Evolutionary conservation across 2,797 vertebrate species (phyloP).

Genomic region (Danio jaintianensis): DNA sequence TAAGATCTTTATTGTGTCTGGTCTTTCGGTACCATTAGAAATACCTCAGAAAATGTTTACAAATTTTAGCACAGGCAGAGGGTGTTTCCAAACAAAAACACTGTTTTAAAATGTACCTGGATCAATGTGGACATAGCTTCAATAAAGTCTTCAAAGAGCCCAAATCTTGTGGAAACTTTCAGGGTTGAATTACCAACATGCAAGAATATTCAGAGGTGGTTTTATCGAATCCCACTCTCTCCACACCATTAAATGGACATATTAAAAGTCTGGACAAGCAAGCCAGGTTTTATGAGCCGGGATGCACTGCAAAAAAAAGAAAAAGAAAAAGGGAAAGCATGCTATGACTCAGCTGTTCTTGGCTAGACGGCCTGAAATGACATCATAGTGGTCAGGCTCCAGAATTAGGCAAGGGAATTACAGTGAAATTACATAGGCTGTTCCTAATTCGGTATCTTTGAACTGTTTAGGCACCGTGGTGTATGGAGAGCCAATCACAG

Average conservation of each 20-base stretch:
- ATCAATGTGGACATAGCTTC: too few species aligned
- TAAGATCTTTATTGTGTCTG: too few species aligned
- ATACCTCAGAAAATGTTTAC: too few species aligned
- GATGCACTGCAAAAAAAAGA: slow-evolving; percentile 9
- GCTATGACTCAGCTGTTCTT: slow-evolving; percentile 47
- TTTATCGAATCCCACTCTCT: slow-evolving; percentile 10
- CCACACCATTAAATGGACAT: not conserved
- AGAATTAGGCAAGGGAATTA: slow-evolving; percentile 34
- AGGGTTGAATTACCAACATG: slow-evolving; percentile 7
- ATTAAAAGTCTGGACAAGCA: not conserved
- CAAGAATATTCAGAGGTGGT: slow-evolving; percentile 12
- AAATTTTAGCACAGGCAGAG: too few species aligned
- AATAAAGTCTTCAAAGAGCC: not conserved
- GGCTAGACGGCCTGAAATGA: slow-evolving; percentile 18
- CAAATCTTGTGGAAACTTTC: slow-evolving; percentile 18
- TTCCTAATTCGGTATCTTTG: slow-evolving; percentile 31
- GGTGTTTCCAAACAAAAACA: too few species aligned
- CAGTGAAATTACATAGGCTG: slow-evolving; percentile 22
- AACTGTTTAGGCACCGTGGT: slow-evolving; percentile 89
- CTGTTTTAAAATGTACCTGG: too few species aligned
- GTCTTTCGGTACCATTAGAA: too few species aligned
- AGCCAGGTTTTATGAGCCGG: slow-evolving; percentile 17
- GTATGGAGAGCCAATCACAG: slow-evolving; percentile 95
- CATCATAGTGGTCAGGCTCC: slow-evolving; percentile 32
- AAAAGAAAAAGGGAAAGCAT: not conserved